Evolutionary conservation across 2,888 invertebrate species (phyloP).

Genomic region (Punctoribates punctum): DNA sequence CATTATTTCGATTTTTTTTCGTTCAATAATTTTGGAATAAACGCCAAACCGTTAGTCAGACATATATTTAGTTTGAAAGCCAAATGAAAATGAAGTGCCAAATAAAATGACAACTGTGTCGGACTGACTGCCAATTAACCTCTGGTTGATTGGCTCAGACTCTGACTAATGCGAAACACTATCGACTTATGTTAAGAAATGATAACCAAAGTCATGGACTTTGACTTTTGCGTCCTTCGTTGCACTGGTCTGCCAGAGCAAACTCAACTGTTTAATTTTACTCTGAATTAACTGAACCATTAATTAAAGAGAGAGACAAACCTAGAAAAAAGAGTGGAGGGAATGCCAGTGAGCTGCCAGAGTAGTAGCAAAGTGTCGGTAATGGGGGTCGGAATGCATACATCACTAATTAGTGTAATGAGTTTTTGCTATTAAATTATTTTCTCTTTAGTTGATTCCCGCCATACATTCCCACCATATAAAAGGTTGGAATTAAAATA

Average conservation of each 20-base stretch:
- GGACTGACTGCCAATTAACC: constrained; percentile 24
- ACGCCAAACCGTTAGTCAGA: too few species aligned
- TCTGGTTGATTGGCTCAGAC: background rate
- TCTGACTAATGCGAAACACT: background rate
- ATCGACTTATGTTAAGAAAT: background rate
- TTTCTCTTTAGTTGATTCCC: constrained; percentile 12
- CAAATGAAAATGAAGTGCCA: background rate
- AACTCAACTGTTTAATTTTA: constrained; percentile 2
- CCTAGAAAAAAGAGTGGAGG: background rate
- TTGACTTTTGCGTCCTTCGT: background rate
- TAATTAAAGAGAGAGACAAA: constrained; percentile 24
- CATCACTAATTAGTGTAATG: constrained; percentile 38
- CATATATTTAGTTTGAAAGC: background rate
- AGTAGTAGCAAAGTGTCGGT: background rate
- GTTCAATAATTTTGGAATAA: too few species aligned
- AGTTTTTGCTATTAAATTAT: constrained; percentile 38
- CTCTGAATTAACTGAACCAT: constrained; percentile 23
- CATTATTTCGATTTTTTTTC: background rate
- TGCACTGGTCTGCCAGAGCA: background rate
- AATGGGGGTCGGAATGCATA: background rate
- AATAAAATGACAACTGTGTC: background rate
- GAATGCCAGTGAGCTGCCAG: background rate
- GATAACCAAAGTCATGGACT: background rate
- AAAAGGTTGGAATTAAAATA: background rate
- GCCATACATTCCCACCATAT: background rate